phyloP scores from a whole-genome alignment of 2,888 invertebrate genomes.

The Agrilus cyanescens region DNA sequence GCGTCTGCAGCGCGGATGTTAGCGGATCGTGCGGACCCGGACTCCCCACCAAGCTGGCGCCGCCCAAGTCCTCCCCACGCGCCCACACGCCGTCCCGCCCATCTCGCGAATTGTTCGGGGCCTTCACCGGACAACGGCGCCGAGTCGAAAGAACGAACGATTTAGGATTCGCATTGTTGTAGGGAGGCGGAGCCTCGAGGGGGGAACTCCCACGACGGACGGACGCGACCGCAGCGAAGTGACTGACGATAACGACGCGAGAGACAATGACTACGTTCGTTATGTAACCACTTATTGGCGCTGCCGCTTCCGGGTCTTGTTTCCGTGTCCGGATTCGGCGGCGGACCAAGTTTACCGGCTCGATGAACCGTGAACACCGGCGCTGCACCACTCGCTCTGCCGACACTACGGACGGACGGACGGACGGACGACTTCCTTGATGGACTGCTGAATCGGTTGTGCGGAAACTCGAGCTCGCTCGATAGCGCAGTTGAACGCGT shows the following conservation, averaged over 20 bases:
- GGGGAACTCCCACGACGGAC: conserved; percentile 26
- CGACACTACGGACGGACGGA: too few relatives aligned
- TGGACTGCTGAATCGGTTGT: too few relatives aligned
- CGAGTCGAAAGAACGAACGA: conserved; percentile 27
- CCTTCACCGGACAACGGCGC: conserved; percentile 21
- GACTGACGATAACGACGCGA: conserved; percentile 1
- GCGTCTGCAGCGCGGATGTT: conserved; percentile 31
- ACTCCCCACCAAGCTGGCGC: conserved; percentile 24
- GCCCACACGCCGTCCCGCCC: conserved; percentile 34
- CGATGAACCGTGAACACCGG: background rate
- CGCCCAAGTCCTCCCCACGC: conserved; percentile 29
- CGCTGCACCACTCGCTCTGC: too few relatives aligned
- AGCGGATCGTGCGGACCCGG: conserved; percentile 15
- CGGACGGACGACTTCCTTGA: too few relatives aligned
- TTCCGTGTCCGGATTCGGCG: conserved; percentile 6
- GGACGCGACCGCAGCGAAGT: background rate
- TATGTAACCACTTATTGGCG: conserved; percentile 12
- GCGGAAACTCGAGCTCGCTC: too few relatives aligned
- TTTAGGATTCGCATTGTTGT: conserved; percentile 35
- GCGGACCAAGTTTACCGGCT: conserved; percentile 6
- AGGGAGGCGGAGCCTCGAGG: conserved; percentile 19
- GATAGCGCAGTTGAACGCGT: too few relatives aligned
- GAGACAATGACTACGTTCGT: conserved; percentile 28
- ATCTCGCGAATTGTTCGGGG: conserved; percentile 31
- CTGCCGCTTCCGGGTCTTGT: conserved; percentile 5